A percentile compares a stretch with the other conserved stretches of the same genome.
Conservation (phyloP, 2,888 invertebrate genomes). For the Cotesia congregata region DNA sequence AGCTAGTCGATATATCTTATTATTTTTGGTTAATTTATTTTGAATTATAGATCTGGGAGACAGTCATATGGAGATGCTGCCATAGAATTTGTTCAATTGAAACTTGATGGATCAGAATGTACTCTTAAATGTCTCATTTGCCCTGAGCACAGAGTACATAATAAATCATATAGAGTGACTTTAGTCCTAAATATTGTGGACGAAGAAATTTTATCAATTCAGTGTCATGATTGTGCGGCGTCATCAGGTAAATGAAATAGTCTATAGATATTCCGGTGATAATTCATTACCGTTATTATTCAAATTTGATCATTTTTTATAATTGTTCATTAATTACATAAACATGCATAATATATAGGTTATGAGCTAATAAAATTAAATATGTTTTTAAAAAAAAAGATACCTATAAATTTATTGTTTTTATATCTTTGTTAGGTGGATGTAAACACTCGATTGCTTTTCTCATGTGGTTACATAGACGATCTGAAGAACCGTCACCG, state of each 20-base stretch:
- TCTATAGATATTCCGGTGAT: too few relatives aligned
- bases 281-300: too few relatives aligned
- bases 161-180: conserved; percentile 44
- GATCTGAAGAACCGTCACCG: conserved; percentile 47
- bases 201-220: conserved; percentile 39
- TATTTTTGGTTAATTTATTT: conserved; percentile 2
- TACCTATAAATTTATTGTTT: conserved; percentile 9
- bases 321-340: background rate
- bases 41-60: conserved; percentile 18
- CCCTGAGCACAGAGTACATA: conserved; percentile 47
- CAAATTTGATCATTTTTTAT: too few relatives aligned
- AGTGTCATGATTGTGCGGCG: conserved; percentile 47
- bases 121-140: conserved; percentile 9
- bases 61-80: conserved; percentile 19
- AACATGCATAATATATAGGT: too few relatives aligned
- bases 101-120: conserved; percentile 33
- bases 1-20: background rate
- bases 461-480: conserved; percentile 49
- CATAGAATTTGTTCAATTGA: conserved; percentile 4
- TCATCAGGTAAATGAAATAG: conserved; percentile 40
- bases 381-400: background rate
- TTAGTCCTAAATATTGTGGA: conserved; percentile 40
- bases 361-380: background rate
- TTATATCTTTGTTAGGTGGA: conserved; percentile 44
- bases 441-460: conserved; percentile 51